A percentile compares a stretch with the other conserved stretches of the same genome.
Evolutionary conservation across 2,113 vertebrate species (phyloP).

Genomic region (Syngnathus floridae): DNA sequence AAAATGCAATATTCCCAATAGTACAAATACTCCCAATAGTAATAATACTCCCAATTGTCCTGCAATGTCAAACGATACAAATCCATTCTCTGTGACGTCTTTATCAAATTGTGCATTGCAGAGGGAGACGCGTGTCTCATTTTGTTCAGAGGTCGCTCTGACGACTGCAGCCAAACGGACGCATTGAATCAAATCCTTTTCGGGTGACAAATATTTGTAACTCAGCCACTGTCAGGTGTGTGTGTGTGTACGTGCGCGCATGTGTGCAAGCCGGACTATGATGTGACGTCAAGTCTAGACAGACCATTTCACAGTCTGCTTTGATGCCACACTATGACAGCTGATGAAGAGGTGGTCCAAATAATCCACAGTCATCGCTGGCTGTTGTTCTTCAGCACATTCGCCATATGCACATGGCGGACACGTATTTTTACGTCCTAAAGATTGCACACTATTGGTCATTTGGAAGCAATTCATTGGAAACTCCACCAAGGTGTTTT

Average conservation of each 20-base stretch:
- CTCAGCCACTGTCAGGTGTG: constrained; percentile 39
- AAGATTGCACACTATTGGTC: background rate
- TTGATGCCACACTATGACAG: constrained; percentile 57
- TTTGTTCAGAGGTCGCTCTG: background rate
- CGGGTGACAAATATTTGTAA: background rate
- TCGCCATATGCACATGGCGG: background rate
- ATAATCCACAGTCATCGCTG: constrained; percentile 36
- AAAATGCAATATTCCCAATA: no score
- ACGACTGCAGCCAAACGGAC: background rate
- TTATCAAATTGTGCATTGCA: background rate
- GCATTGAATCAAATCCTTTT: background rate
- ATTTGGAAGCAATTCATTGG: background rate
- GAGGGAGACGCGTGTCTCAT: background rate
- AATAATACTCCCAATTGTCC: background rate
- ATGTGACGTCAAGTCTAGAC: constrained; percentile 71
- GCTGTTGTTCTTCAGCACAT: constrained; percentile 22
- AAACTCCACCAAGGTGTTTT: background rate
- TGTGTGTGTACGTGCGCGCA: constrained; percentile 9
- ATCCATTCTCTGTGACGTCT: background rate
- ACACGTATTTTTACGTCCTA: background rate
- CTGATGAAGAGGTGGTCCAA: constrained; percentile 57
- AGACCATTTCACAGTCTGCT: constrained; percentile 59
- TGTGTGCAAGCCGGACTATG: constrained; percentile 48
- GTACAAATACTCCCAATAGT: no score
- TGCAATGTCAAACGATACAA: background rate